Conservation (phyloP, 2,888 invertebrate species). For the Brenthis daphne region DNA sequence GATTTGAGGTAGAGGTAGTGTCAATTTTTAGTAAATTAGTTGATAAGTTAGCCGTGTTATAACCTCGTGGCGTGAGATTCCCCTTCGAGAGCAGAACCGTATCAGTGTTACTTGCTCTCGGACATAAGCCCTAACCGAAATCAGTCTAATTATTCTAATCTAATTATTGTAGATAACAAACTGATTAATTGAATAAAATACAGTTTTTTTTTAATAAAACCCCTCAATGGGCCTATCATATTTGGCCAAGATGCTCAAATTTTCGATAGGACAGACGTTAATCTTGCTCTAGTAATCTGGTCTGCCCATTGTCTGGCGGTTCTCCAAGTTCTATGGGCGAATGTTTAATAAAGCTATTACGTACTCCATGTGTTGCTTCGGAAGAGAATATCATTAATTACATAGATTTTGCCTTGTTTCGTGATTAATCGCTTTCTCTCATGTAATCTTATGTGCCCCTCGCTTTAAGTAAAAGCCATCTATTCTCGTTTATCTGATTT, state of each 20-base stretch:
- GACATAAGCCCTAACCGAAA: too few relatives aligned
- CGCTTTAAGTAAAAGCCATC: slow-evolving; percentile 33
- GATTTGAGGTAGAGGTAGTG: too few relatives aligned
- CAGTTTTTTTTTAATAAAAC: neutral
- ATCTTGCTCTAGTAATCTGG: slow-evolving; percentile 37
- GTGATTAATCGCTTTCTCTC: slow-evolving; percentile 35
- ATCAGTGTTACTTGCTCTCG: too few relatives aligned
- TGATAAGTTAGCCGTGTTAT: too few relatives aligned
- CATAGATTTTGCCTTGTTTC: slow-evolving; percentile 38
- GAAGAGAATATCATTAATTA: slow-evolving; percentile 39
- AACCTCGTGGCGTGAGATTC: too few relatives aligned
- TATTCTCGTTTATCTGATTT: slow-evolving; percentile 37
- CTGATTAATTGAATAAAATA: neutral
- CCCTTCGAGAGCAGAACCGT: too few relatives aligned
- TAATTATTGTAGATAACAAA: too few relatives aligned
- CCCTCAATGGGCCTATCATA: slow-evolving; percentile 27
- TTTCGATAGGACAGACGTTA: slow-evolving; percentile 38
- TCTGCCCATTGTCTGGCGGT: slow-evolving; percentile 41
- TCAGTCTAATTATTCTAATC: too few relatives aligned
- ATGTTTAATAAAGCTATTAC: slow-evolving; percentile 42
- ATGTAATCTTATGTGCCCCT: slow-evolving; percentile 33
- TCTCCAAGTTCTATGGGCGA: slow-evolving; percentile 40
- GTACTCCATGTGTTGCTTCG: slow-evolving; percentile 38
- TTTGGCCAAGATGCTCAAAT: slow-evolving; percentile 32
- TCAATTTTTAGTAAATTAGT: too few relatives aligned